A percentile compares a stretch with the other conserved stretches of the same genome.
These are phyloP conservation scores for Enteromius anoplus DNA, from an alignment of 2,797 vertebrate genomes.

Conservation along the genomic window DNA sequence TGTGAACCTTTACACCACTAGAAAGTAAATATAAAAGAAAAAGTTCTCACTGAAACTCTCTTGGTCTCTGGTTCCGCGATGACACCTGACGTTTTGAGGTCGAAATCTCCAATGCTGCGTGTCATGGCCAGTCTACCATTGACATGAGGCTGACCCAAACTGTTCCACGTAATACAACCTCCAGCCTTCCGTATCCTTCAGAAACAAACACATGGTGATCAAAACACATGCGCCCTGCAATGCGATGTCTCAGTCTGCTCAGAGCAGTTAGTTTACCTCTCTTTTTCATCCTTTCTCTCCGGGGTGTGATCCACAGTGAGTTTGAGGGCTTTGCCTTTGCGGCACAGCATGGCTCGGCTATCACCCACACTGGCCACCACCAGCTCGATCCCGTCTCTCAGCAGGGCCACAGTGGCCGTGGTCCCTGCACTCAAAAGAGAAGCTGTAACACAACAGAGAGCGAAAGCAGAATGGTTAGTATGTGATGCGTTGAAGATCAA, in stretches of 20 bases:
- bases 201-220: neutral
- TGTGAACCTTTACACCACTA: too few relatives aligned
- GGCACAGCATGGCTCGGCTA: conserved; percentile 93
- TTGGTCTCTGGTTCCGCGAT: conserved; percentile 95
- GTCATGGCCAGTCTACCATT: conserved; percentile 98
- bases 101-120: conserved; percentile 94
- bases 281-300: conserved; percentile 96
- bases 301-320: conserved; percentile 95
- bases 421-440: conserved; percentile 83
- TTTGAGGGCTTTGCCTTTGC: conserved; percentile 91
- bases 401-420: conserved; percentile 94
- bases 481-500: neutral
- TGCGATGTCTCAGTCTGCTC: neutral
- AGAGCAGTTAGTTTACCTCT: conserved; percentile 79
- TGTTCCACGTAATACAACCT: conserved; percentile 95
- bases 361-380: conserved; percentile 96
- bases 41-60: conserved; percentile 79
- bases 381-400: conserved; percentile 94
- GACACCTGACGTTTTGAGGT: conserved; percentile 92
- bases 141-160: conserved; percentile 93
- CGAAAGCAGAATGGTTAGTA: conserved; percentile 21
- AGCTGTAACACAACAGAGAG: conserved; percentile 73
- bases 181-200: conserved; percentile 89
- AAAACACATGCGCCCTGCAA: neutral
- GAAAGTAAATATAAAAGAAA: neutral